Base-by-base conservation (phyloP, 2,797 vertebrate genomes). In the Xiphophorus birchmanni region DNA sequence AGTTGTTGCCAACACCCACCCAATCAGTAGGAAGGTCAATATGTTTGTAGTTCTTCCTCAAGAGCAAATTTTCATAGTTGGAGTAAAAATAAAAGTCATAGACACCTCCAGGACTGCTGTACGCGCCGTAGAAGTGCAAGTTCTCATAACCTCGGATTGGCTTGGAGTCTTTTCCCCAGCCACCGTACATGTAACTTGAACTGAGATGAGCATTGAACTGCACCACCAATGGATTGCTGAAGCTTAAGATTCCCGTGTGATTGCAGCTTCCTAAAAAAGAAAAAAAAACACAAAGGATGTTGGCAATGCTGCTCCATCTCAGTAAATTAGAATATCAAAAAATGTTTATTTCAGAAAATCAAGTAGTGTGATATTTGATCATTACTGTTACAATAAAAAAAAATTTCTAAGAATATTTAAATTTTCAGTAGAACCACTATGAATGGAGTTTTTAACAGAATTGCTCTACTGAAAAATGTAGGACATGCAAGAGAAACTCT, bases 81-180 rank as follows among this genome's bases (percentile, higher is more conserved):
- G 88, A 80, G 80, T 92, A 95, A 52, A 93, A 65, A 73, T 82
- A 85, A 76, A 94, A 86, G 35, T 90, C 15, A 50, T 81, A 0
- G 32, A 91, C 67, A 29, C 0, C 0, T 1, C 21, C 23, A 40
- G 90, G 37, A 29, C 0, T 13, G 18, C 0, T 85, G 78, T 86
- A 45, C 1, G 67, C 90, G 76, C 91, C 82, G 2, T 90, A 94
- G 81, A 87, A 93, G 77, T 93, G 90, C 91, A 94, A 92, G 5
- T 93, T 91, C 29, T 94, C 93, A 76, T 75, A 81, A 45, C 94
- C 93, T 77, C 83, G 76, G 3, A 84, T 3, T 6, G 94, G 91
- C 80, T 94, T 94, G 72, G 92, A 94, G 86, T 94, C 93, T 86
- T 90, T 94, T 1, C 93, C 94, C 93, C 93, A 94, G 40, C 90